Percentiles rank a stretch among this genome's conserved stretches.
phyloP scores from a whole-genome alignment of 2,113 vertebrate species.

The Raja brachyura region DNA sequence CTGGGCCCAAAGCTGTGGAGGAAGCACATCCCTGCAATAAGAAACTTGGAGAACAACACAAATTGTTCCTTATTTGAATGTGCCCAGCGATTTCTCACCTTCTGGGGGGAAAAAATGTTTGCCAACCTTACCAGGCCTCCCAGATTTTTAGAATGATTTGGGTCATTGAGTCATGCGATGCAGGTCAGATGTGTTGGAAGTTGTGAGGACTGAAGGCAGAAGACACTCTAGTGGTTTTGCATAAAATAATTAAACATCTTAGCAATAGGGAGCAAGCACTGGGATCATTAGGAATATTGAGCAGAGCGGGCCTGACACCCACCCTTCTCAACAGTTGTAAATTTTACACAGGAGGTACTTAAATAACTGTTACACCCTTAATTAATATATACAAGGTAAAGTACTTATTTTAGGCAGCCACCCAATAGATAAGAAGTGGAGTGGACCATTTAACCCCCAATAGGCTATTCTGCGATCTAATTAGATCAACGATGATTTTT shows the following conservation, averaged over 20 bases:
- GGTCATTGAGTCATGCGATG: not conserved
- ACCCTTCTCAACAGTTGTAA: not conserved
- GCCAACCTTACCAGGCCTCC: not conserved
- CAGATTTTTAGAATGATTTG: not conserved
- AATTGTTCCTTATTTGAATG: not conserved
- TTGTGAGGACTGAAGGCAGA: not conserved
- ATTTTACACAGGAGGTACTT: not conserved
- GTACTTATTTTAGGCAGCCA: not conserved
- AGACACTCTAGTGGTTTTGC: not conserved
- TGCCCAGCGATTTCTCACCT: not conserved
- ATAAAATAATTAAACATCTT: not conserved
- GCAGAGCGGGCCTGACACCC: not conserved
- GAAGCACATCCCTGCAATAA: not conserved
- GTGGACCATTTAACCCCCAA: not conserved
- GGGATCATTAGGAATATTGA: not conserved
- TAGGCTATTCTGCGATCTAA: not conserved
- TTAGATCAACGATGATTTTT: not conserved
- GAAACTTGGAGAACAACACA: not conserved
- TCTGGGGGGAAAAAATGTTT: not conserved
- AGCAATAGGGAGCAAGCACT: not conserved
- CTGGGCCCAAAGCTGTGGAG: not conserved
- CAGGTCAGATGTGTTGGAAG: not conserved
- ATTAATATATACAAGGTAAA: not conserved
- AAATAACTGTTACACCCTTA: not conserved
- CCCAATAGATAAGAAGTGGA: not conserved